These are phyloP conservation scores for Musca vetustissima DNA, from an alignment of 1,140 invertebrate species.

Conservation along the genomic window DNA sequence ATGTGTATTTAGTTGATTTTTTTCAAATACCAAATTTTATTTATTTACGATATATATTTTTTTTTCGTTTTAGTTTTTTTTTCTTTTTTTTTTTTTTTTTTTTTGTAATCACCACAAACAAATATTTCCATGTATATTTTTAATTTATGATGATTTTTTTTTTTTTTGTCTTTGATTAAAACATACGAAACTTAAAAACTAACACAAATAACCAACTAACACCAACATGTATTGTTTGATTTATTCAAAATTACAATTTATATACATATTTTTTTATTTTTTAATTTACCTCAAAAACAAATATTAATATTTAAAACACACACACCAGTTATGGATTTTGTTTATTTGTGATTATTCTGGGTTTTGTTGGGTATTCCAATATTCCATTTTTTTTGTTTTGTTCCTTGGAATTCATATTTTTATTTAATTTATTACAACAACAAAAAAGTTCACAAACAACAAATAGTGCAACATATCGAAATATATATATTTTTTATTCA, in stretches of 20 bases:
- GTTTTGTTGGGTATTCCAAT: background rate
- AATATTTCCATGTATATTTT: conserved; percentile 40
- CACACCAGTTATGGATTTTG: background rate
- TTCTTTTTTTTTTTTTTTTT: conserved; percentile 28
- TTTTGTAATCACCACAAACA: conserved; percentile 37
- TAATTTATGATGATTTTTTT: background rate
- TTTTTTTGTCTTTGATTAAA: background rate
- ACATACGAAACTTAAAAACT: background rate
- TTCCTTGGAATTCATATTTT: background rate
- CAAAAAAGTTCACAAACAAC: conserved; percentile 35
- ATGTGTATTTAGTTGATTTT: conserved; percentile 52
- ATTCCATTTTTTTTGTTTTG: background rate
- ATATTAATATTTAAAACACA: conserved; percentile 10
- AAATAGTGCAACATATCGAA: conserved; percentile 8
- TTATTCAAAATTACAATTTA: too few species aligned
- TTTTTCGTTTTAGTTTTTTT: conserved; percentile 6
- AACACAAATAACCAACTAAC: conserved; percentile 37
- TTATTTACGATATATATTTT: background rate
- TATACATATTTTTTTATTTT: background rate
- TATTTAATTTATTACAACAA: conserved; percentile 30
- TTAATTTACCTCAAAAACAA: conserved; percentile 18
- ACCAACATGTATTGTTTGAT: too few species aligned
- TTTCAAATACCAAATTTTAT: conserved; percentile 31
- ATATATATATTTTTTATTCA: too few species aligned
- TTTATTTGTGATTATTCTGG: background rate